These are phyloP conservation scores for Spondyliosoma cantharus DNA, from an alignment of 2,797 vertebrate species.

Conservation along the genomic window DNA sequence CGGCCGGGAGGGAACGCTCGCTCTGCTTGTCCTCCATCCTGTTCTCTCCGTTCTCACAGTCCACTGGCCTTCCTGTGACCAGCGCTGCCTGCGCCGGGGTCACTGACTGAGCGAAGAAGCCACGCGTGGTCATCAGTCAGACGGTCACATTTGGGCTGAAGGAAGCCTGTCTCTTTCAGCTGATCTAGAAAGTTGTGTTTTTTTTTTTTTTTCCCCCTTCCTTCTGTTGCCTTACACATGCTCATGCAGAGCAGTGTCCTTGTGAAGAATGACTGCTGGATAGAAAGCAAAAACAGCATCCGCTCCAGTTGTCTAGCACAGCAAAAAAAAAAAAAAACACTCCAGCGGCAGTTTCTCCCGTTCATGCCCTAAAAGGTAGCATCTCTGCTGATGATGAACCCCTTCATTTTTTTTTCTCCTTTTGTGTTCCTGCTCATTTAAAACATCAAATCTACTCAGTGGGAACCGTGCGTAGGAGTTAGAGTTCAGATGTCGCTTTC, in stretches of 20 bases:
- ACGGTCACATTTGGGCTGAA: slow-evolving; percentile 42
- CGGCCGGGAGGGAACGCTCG: slow-evolving; percentile 60
- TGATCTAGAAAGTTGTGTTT: slow-evolving; percentile 42
- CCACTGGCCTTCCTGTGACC: slow-evolving; percentile 64
- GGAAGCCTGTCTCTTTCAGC: slow-evolving; percentile 55
- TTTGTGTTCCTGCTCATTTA: slow-evolving; percentile 48
- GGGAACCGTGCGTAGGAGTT: slow-evolving; percentile 61
- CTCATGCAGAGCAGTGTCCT: slow-evolving; percentile 37
- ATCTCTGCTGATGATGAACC: slow-evolving; percentile 17
- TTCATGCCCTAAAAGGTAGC: slow-evolving; percentile 42
- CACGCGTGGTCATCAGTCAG: slow-evolving; percentile 66
- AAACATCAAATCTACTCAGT: slow-evolving; percentile 33
- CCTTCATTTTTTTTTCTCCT: neutral
- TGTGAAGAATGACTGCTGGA: slow-evolving; percentile 63
- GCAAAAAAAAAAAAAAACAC: slow-evolving; percentile 59
- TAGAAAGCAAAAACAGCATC: slow-evolving; percentile 53
- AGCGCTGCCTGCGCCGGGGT: slow-evolving; percentile 58
- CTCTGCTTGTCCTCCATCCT: slow-evolving; percentile 70
- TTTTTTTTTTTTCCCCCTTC: neutral
- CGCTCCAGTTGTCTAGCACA: slow-evolving; percentile 54
- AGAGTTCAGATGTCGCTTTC: slow-evolving; percentile 61
- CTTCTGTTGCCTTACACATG: slow-evolving; percentile 32
- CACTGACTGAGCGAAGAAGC: slow-evolving; percentile 70
- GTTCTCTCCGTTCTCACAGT: slow-evolving; percentile 73
- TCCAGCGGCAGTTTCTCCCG: slow-evolving; percentile 21